phyloP scores from a whole-genome alignment of 2,797 vertebrate species.

The Delichon dasypus region DNA sequence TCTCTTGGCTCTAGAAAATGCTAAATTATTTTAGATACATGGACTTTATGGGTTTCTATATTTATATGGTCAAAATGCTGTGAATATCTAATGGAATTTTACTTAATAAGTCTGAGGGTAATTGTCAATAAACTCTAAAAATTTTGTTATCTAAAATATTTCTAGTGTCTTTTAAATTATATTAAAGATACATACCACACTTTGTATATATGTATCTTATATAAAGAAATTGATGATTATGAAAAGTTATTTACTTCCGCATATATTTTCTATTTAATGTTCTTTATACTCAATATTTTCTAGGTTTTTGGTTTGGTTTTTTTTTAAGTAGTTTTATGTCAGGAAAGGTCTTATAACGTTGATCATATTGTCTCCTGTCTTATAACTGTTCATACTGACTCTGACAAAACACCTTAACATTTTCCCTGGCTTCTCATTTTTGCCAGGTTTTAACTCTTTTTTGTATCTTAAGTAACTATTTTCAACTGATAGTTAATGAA shows the following conservation, averaged over 20 bases:
- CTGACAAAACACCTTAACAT: neutral
- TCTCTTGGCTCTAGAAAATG: neutral
- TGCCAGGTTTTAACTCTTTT: neutral
- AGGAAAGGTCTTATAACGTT: rapidly evolving
- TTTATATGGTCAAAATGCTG: neutral
- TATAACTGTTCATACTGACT: neutral
- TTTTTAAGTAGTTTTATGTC: neutral
- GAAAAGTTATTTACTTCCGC: neutral
- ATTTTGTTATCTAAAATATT: neutral
- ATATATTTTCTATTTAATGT: neutral
- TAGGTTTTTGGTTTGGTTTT: neutral
- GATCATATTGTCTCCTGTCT: neutral
- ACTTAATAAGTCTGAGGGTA: neutral
- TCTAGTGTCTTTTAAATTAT: neutral
- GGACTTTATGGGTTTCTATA: neutral
- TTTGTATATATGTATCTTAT: neutral
- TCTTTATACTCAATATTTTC: neutral
- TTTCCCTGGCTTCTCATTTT: neutral
- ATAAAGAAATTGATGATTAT: neutral
- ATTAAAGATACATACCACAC: neutral
- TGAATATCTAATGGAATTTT: neutral
- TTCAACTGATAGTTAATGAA: neutral
- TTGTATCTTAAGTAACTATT: neutral
- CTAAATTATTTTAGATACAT: neutral
- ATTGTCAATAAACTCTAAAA: neutral